These are phyloP conservation scores for Parnassius apollo DNA, from an alignment of 2,888 invertebrate genomes.

Conservation along the genomic window DNA sequence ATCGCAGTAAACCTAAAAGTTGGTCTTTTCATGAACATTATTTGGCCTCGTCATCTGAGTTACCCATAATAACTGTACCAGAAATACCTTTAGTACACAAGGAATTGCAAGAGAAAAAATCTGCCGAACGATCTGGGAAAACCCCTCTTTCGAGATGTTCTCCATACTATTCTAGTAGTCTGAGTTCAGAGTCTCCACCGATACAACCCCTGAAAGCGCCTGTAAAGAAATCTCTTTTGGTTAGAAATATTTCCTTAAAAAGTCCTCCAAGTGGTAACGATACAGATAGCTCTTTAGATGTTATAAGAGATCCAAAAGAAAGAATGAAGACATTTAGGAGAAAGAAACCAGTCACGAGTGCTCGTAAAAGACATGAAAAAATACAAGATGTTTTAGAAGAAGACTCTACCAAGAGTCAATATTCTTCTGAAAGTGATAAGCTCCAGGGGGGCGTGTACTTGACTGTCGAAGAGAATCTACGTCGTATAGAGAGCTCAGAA, in stretches of 20 bases:
- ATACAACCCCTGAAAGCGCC: constrained; percentile 84
- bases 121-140: constrained; percentile 72
- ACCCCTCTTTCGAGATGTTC: constrained; percentile 85
- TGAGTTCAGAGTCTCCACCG: constrained; percentile 88
- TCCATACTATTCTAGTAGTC: constrained; percentile 87
- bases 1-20: constrained; percentile 81
- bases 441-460: constrained; percentile 62
- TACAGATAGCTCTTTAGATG: constrained; percentile 86
- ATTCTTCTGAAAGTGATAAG: constrained; percentile 76
- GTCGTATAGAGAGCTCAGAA: constrained; percentile 83
- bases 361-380: constrained; percentile 80
- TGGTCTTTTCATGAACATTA: constrained; percentile 85
- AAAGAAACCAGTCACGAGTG: constrained; percentile 82
- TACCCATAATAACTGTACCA: constrained; percentile 79
- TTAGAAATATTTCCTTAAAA: constrained; percentile 82
- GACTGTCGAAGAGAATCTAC: constrained; percentile 65
- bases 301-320: constrained; percentile 85
- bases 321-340: constrained; percentile 85
- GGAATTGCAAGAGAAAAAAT: constrained; percentile 71
- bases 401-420: constrained; percentile 76
- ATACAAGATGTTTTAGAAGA: constrained; percentile 78
- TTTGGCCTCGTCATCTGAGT: constrained; percentile 77
- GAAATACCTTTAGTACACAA: constrained; percentile 72
- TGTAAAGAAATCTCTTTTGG: constrained; percentile 83
- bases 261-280: constrained; percentile 89